Evolutionary conservation across 64 coral and sea anemone species (phyloP).

Genomic region (Trachythela sp.): DNA sequence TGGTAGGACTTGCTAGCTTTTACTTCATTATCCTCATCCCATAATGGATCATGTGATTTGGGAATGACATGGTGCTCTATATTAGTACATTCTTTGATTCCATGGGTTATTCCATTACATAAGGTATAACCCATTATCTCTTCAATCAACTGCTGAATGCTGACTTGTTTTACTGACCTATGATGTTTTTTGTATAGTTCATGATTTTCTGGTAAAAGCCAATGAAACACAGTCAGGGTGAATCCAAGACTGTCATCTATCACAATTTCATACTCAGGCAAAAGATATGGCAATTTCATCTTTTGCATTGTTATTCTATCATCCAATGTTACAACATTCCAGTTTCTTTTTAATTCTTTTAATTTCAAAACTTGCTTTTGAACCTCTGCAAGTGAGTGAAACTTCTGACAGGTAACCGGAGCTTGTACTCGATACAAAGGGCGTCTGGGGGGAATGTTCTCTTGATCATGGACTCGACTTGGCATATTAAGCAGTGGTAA

Average conservation of each 20-base stretch:
- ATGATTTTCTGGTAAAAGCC: constrained; percentile 20
- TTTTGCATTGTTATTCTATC: constrained; percentile 8
- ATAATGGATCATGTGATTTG: neutral
- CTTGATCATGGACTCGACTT: neutral
- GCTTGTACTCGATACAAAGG: neutral
- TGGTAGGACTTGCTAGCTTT: neutral
- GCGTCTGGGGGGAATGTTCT: neutral
- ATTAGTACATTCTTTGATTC: neutral
- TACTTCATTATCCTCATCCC: neutral
- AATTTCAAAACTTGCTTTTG: neutral
- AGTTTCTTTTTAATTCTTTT: neutral
- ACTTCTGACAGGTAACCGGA: neutral
- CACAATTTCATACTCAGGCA: neutral
- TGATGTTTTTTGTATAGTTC: neutral
- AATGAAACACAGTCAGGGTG: neutral
- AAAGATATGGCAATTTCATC: neutral
- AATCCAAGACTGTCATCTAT: neutral
- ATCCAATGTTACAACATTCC: neutral
- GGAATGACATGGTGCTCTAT: neutral
- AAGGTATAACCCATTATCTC: neutral
- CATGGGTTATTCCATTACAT: neutral
- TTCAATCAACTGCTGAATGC: neutral
- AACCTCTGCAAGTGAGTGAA: neutral
- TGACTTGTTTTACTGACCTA: neutral
- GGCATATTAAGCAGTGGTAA: neutral